Evolutionary conservation across 2,113 vertebrate species (phyloP).

Genomic region (Dermatemys mawii): DNA sequence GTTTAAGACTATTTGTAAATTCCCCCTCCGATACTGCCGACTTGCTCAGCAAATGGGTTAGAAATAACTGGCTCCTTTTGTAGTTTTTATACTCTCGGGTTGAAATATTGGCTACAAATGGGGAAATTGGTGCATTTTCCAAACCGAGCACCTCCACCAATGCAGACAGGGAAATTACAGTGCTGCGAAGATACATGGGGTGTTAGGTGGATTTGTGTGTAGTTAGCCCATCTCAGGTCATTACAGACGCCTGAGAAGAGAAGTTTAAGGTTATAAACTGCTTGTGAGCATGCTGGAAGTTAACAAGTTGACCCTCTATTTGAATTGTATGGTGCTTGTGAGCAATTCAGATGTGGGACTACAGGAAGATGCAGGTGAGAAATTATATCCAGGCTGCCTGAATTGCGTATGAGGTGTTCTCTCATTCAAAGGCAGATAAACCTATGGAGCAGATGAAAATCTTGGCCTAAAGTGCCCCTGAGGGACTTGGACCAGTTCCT

Average conservation of each 20-base stretch:
- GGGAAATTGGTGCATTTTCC: not conserved
- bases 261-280: not conserved
- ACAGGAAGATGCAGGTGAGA: not conserved
- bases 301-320: not conserved
- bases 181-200: not conserved
- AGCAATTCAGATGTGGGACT: not conserved
- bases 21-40: not conserved
- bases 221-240: not conserved
- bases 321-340: not conserved
- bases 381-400: not conserved
- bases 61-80: not conserved
- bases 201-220: not conserved
- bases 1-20: not conserved
- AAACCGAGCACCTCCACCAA: not conserved
- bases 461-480: not conserved
- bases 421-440: not conserved
- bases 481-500: not conserved
- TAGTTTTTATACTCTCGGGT: not conserved
- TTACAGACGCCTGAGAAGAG: not conserved
- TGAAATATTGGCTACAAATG: not conserved
- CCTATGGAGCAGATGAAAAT: not conserved
- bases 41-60: not conserved
- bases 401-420: not conserved
- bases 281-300: not conserved
- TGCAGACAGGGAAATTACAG: not conserved